These are phyloP conservation scores for Masticophis lateralis DNA, from an alignment of 2,797 vertebrate genomes.

Conservation along the genomic window DNA sequence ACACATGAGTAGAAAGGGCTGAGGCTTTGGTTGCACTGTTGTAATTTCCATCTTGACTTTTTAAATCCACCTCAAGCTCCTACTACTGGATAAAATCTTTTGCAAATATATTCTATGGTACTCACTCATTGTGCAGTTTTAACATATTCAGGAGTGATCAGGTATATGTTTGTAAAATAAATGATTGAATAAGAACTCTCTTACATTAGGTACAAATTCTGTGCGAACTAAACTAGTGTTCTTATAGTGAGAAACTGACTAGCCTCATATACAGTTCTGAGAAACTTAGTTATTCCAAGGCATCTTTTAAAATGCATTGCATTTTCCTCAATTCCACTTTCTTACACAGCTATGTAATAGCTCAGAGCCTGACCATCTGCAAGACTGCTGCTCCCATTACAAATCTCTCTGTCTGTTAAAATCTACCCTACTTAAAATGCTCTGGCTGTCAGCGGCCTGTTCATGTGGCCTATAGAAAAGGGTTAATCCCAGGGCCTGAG, in stretches of 20 bases:
- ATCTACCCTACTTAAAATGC: neutral
- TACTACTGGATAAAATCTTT: neutral
- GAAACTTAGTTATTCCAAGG: constrained; percentile 54
- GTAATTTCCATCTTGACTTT: neutral
- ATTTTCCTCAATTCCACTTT: constrained; percentile 11
- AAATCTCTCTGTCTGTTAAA: neutral
- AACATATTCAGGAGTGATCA: neutral
- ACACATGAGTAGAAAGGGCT: neutral
- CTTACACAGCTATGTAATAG: neutral
- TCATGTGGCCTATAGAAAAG: neutral
- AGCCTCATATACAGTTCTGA: constrained; percentile 50
- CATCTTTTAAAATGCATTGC: constrained; percentile 49
- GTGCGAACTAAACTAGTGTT: neutral
- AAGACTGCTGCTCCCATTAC: neutral
- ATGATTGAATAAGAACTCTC: neutral
- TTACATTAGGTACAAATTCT: neutral
- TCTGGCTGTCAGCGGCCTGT: neutral
- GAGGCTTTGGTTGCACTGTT: neutral
- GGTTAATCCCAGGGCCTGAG: neutral
- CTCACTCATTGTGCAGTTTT: neutral
- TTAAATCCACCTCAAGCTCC: neutral
- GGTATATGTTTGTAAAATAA: neutral
- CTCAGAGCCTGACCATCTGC: neutral
- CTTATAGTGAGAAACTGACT: neutral
- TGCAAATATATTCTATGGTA: neutral